Conservation (phyloP, 2,113 vertebrate genomes). For the Nesogale talazaci region DNA sequence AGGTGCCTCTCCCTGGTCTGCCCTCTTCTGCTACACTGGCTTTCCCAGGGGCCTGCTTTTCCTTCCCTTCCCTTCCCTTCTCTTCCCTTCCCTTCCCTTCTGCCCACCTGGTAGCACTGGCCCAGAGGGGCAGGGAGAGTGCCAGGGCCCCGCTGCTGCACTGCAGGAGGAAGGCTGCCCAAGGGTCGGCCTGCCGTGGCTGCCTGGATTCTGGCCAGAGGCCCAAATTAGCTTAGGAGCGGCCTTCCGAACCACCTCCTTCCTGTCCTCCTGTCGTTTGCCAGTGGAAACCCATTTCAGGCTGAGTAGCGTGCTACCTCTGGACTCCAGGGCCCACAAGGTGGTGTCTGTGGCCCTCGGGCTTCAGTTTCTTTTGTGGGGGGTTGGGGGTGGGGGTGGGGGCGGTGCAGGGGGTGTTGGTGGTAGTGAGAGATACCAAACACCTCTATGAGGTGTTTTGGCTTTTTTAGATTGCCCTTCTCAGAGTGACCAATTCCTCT, state of each 20-base stretch:
- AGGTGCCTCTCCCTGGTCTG: too few species aligned
- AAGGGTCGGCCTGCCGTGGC: too few species aligned
- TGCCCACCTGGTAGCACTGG: not conserved
- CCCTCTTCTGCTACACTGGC: not conserved
- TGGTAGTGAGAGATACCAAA: not conserved
- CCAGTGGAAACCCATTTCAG: constrained; percentile 1
- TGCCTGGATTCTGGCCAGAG: too few species aligned
- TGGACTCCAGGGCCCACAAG: not conserved
- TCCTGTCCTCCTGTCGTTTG: constrained; percentile 26
- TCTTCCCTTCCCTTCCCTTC: too few species aligned
- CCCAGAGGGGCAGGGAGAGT: not conserved
- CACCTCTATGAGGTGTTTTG: not conserved
- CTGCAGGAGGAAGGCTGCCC: too few species aligned
- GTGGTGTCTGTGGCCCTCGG: not conserved
- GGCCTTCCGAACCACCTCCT: constrained; percentile 75
- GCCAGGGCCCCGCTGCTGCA: rapidly evolving
- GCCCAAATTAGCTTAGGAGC: constrained; percentile 13
- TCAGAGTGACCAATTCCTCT: constrained; percentile 59
- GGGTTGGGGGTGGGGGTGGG: rapidly evolving
- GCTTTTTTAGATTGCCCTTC: constrained; percentile 72
- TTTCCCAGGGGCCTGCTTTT: not conserved
- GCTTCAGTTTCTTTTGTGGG: not conserved
- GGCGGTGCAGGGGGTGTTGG: too few species aligned
- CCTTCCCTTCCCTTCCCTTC: too few species aligned
- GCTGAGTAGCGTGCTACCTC: not conserved